phyloP scores from a whole-genome alignment of 2,888 invertebrate species.

The Mythimna vitellina region DNA sequence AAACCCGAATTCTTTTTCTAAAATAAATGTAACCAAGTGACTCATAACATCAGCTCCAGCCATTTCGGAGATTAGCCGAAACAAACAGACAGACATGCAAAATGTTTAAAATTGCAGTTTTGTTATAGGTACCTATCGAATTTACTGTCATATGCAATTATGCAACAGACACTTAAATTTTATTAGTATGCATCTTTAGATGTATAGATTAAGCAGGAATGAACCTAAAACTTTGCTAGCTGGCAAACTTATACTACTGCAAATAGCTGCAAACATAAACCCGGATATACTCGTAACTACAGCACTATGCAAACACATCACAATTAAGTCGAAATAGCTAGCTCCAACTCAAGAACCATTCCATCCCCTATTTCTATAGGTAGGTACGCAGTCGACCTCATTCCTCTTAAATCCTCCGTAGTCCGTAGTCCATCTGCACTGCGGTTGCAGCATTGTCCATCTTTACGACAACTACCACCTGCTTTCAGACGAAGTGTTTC shows the following conservation, averaged over 20 bases:
- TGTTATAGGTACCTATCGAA: too few relatives aligned
- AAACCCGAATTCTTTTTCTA: too few relatives aligned
- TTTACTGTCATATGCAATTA: too few relatives aligned
- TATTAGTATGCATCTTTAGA: too few relatives aligned
- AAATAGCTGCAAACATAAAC: not conserved
- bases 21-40: too few relatives aligned
- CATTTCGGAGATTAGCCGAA: too few relatives aligned
- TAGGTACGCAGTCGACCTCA: constrained; percentile 32
- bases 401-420: constrained; percentile 29
- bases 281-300: not conserved
- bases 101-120: too few relatives aligned
- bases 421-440: constrained; percentile 39
- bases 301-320: not conserved
- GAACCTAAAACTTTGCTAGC: not conserved
- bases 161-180: too few relatives aligned
- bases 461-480: constrained; percentile 23
- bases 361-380: constrained; percentile 5
- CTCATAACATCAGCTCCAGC: too few relatives aligned
- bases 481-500: constrained; percentile 21
- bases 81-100: too few relatives aligned
- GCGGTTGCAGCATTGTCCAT: constrained; percentile 37
- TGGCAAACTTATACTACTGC: not conserved
- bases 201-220: too few relatives aligned
- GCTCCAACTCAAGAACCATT: not conserved
- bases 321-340: constrained; percentile 1